Conservation (phyloP, 2,888 invertebrate species). For the Drosophila hamatofila region DNA sequence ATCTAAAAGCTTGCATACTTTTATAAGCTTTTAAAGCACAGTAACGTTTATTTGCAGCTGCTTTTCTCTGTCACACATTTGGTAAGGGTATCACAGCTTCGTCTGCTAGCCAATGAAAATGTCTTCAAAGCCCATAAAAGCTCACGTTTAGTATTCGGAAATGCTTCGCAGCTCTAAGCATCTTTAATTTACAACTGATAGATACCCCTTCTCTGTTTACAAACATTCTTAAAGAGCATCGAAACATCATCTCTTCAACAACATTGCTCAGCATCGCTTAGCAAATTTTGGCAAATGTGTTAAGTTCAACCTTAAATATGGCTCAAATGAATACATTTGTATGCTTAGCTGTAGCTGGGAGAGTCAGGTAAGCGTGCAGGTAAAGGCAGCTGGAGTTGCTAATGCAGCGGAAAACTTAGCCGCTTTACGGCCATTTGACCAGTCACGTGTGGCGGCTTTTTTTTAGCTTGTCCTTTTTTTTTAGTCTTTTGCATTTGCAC, state of each 20-base stretch:
- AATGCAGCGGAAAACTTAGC: conserved; percentile 15
- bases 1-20: accelerated
- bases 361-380: conserved; percentile 1
- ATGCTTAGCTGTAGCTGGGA: neutral
- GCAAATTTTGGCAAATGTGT: conserved; percentile 27
- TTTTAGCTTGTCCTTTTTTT: neutral
- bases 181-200: neutral
- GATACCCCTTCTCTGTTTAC: neutral
- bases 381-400: neutral
- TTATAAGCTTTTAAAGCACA: too few relatives aligned
- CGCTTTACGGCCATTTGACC: conserved; percentile 28
- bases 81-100: too few relatives aligned
- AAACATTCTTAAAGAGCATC: neutral
- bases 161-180: neutral
- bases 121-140: too few relatives aligned
- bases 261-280: too few relatives aligned
- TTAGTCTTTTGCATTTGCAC: conserved; percentile 14
- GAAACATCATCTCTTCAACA: neutral
- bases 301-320: conserved; percentile 13
- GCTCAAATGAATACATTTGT: conserved; percentile 1
- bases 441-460: conserved; percentile 39
- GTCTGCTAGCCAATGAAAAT: too few relatives aligned
- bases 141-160: too few relatives aligned
- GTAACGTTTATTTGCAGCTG: too few relatives aligned
- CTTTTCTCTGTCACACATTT: too few relatives aligned